phyloP scores from a whole-genome alignment of 2,888 invertebrate species.

The Andrena flavipes region DNA sequence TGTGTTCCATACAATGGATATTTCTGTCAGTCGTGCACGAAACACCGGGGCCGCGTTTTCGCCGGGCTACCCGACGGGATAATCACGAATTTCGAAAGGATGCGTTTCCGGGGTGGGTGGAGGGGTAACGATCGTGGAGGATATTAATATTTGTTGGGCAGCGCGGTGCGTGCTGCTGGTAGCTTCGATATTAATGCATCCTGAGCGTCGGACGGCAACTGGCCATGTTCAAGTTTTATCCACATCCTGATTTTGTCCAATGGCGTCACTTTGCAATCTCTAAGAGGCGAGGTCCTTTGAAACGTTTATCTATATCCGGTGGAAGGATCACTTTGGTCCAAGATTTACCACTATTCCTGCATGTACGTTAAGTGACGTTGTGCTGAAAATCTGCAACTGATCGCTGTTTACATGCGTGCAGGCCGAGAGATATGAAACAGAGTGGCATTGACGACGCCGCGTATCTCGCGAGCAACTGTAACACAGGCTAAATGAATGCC shows the following conservation, averaged over 20 bases:
- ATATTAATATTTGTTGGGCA: constrained; percentile 21
- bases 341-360: not conserved
- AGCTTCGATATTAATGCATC: not conserved
- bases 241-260: not conserved
- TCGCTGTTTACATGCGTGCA: not conserved
- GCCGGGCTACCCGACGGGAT: not conserved
- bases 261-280: not conserved
- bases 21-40: constrained; percentile 44
- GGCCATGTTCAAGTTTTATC: not conserved
- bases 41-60: constrained; percentile 15
- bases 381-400: constrained; percentile 50
- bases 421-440: constrained; percentile 39
- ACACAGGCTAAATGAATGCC: constrained; percentile 66
- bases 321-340: too few relatives aligned
- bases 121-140: not conserved
- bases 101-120: constrained; percentile 1
- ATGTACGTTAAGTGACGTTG: constrained; percentile 70
- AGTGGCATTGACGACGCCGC: constrained; percentile 63
- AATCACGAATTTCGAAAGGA: constrained; percentile 49
- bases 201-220: not conserved
- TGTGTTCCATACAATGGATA: constrained; percentile 48
- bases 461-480: constrained; percentile 63
- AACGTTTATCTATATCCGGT: too few relatives aligned
- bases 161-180: constrained; percentile 5
- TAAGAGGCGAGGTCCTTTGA: too few relatives aligned